These are phyloP conservation scores for Fissipunctia ypsillon DNA, from an alignment of 2,888 invertebrate species.

Conservation along the genomic window DNA sequence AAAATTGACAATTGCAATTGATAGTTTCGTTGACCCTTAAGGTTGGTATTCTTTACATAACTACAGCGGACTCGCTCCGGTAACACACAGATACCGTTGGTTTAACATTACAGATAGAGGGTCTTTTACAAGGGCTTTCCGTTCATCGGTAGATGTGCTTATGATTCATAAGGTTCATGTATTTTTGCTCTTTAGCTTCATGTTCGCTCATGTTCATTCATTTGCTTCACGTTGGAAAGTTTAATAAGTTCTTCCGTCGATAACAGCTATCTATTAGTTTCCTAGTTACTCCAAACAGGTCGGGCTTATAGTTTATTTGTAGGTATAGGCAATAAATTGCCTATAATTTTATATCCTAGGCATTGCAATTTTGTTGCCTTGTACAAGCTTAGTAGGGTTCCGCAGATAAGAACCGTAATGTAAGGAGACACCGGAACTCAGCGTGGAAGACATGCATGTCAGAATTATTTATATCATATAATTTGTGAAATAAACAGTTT, in stretches of 20 bases:
- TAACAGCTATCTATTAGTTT: not conserved
- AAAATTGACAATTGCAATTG: too few species aligned
- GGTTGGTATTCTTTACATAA: too few species aligned
- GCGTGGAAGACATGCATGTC: constrained; percentile 48
- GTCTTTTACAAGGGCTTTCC: not conserved
- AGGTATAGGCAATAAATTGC: constrained; percentile 43
- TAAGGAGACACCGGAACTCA: constrained; percentile 49
- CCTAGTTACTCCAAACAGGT: constrained; percentile 24
- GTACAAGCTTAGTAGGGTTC: constrained; percentile 61
- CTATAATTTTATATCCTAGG: constrained; percentile 52
- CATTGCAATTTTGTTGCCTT: constrained; percentile 62
- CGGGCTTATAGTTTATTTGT: constrained; percentile 38
- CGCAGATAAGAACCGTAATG: constrained; percentile 38
- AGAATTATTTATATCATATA: constrained; percentile 53
- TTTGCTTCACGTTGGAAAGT: not conserved
- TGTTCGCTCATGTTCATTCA: not conserved
- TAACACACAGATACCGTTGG: too few species aligned
- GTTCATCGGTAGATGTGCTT: not conserved
- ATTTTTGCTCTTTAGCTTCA: not conserved
- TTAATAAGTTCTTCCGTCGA: not conserved
- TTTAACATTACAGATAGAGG: not conserved
- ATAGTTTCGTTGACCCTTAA: too few species aligned
- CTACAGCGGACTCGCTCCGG: too few species aligned
- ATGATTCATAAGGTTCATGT: not conserved
- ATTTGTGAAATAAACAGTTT: constrained; percentile 65